phyloP scores from a whole-genome alignment of 2,113 vertebrate species.

The Cyrtonyx montezumae region DNA sequence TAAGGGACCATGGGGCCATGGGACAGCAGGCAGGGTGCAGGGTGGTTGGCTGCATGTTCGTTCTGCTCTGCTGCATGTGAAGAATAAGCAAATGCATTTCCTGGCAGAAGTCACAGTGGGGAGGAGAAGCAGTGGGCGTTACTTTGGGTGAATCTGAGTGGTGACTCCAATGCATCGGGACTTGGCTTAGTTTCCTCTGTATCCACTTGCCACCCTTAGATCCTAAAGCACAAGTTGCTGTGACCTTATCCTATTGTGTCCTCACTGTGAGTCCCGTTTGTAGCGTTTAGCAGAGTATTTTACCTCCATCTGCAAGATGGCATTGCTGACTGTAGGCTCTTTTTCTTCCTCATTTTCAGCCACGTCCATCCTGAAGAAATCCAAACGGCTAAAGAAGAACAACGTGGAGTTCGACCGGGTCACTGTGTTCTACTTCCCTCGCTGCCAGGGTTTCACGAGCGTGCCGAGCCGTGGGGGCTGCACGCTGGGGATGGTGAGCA shows the following conservation, averaged over 20 bases:
- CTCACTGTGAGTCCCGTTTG: neutral
- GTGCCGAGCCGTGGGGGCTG: constrained; percentile 96
- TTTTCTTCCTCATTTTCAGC: constrained; percentile 72
- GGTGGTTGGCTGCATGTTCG: neutral
- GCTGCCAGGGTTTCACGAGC: constrained; percentile 97
- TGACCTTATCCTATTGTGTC: neutral
- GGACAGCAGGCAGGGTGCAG: neutral
- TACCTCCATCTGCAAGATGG: neutral
- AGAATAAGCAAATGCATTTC: constrained; percentile 32
- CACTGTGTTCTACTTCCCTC: constrained; percentile 94
- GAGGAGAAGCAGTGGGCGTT: neutral
- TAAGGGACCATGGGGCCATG: neutral
- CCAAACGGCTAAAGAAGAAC: constrained; percentile 81
- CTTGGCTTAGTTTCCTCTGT: neutral
- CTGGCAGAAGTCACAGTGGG: neutral
- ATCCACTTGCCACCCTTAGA: neutral
- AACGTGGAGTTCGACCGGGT: constrained; percentile 91
- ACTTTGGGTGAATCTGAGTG: neutral
- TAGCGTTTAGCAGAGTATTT: neutral
- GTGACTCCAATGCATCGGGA: accelerated
- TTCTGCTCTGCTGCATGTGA: neutral
- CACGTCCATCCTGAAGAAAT: constrained; percentile 91
- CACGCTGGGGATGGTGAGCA: constrained; percentile 92
- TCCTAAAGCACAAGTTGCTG: neutral
- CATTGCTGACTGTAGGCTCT: neutral